A percentile compares a stretch with the other conserved stretches of the same genome.
These are phyloP conservation scores for Camponotus vicinus DNA, from an alignment of 1,140 invertebrate species.

Conservation along the genomic window DNA sequence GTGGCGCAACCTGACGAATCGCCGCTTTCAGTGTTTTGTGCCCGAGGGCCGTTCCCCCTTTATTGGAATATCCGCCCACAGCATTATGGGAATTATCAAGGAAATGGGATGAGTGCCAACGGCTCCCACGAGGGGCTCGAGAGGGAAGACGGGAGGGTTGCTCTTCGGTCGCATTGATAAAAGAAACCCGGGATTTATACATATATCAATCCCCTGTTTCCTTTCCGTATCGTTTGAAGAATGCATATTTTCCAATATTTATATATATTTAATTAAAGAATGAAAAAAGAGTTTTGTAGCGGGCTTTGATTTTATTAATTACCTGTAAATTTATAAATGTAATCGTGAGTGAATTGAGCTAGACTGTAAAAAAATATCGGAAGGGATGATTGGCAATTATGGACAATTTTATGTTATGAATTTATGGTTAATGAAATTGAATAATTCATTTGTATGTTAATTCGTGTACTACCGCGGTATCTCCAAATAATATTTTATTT, in stretches of 20 bases:
- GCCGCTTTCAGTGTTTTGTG: slow-evolving; percentile 72
- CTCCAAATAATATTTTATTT: too few relatives aligned
- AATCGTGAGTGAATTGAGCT: neutral
- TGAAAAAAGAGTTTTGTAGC: neutral
- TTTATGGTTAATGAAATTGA: too few relatives aligned
- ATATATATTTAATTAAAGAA: neutral
- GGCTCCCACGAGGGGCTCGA: slow-evolving; percentile 73
- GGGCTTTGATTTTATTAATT: neutral
- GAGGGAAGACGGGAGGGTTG: slow-evolving; percentile 65
- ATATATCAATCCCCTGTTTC: neutral
- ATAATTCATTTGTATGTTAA: too few relatives aligned
- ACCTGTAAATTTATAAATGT: too few relatives aligned
- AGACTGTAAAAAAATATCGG: neutral
- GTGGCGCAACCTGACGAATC: slow-evolving; percentile 79
- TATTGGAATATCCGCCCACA: slow-evolving; percentile 86
- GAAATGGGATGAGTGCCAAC: slow-evolving; percentile 83
- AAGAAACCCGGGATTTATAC: slow-evolving; percentile 43
- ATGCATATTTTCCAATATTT: neutral
- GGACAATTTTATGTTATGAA: too few relatives aligned
- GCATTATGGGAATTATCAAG: slow-evolving; percentile 86
- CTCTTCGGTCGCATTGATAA: slow-evolving; percentile 52
- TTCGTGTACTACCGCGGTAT: too few relatives aligned
- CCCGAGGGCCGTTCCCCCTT: slow-evolving; percentile 82
- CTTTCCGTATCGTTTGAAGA: neutral
- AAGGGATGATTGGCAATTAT: neutral